Conservation (phyloP, 2,888 invertebrate genomes). For the Zonitis immaculata region DNA sequence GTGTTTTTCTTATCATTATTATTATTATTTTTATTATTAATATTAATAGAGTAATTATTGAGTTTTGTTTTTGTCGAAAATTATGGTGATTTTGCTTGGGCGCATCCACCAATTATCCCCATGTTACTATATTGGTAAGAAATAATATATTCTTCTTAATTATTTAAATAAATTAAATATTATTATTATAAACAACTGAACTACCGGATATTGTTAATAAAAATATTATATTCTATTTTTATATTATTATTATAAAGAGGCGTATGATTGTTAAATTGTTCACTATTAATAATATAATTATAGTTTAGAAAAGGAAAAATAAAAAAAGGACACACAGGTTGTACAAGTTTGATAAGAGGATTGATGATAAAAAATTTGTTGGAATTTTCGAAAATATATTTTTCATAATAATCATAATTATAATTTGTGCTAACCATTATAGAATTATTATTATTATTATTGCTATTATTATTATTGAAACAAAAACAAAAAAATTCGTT, state of each 20-base stretch:
- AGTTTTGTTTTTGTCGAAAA: neutral
- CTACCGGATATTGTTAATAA: constrained; percentile 19
- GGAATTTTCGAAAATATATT: no score
- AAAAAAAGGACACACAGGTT: neutral
- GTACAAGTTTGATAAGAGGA: neutral
- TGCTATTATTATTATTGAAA: no score
- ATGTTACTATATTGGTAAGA: neutral
- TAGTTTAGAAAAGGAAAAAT: neutral
- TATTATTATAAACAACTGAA: neutral
- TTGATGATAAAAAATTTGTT: no score
- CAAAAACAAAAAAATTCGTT: no score
- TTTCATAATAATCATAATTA: no score
- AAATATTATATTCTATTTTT: constrained; percentile 14
- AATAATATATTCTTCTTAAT: no score
- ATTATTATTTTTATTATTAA: no score
- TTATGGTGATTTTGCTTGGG: neutral
- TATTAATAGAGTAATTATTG: no score
- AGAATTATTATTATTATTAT: no score
- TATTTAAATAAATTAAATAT: no score
- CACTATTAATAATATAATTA: neutral
- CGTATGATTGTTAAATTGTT: constrained; percentile 9
- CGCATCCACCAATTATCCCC: neutral
- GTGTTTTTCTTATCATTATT: no score
- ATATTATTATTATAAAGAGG: constrained; percentile 8
- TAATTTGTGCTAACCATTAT: no score